Evolutionary conservation across 2,113 vertebrate genomes (phyloP), one percentile per base, ranked within the genome.

Genomic region (Cichladusa arquata): DNA sequence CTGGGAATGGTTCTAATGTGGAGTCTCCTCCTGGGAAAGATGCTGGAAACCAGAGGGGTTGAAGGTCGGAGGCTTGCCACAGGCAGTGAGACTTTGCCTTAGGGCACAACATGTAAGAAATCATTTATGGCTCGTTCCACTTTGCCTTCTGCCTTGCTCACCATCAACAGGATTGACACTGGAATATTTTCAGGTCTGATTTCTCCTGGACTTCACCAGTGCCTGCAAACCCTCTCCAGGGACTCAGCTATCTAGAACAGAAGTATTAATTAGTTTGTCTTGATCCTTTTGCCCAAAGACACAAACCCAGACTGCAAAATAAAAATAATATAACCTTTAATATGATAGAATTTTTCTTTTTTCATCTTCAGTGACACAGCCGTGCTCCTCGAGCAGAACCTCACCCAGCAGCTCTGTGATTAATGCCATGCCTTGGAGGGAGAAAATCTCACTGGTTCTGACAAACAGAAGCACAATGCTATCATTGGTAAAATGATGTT

Each of bases 281-380:
- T 64, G 24, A 13, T 26, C 44, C 58, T 77, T 58, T 72, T 5
- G 47, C 50, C 23, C 17, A 3, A 4, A 10, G 6, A 9, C 16
- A 9, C 1, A 2, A 3, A 47, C 15, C 31, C 47, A 12, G 8
- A 26, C 7, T 28, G n/a, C 28, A 25, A 83, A 81, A 81, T 31
- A 54, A 51, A 47, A 77, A 81, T 64, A 47, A 64, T 12, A 12
- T 0, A 62, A 26, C 42, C 56, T 66, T 67, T 64, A 45, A 36
- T 33, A 14, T 0, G 2, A 19, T 0, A 17, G 51, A 17, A 19
- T 12, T 26, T 33, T 44, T 36, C 19, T 29, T 19, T 17, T 25
- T 34, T 17, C 38, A n/a, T 19, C 66, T 31, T 40, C 57, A 14
- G 77, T 9, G 66, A 62, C 5, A 2, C 31, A 12, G 9, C 12